Evolutionary conservation across 2,888 invertebrate species (phyloP), one percentile per base, ranked within the genome.

Genomic region (Pomacea canaliculata): DNA sequence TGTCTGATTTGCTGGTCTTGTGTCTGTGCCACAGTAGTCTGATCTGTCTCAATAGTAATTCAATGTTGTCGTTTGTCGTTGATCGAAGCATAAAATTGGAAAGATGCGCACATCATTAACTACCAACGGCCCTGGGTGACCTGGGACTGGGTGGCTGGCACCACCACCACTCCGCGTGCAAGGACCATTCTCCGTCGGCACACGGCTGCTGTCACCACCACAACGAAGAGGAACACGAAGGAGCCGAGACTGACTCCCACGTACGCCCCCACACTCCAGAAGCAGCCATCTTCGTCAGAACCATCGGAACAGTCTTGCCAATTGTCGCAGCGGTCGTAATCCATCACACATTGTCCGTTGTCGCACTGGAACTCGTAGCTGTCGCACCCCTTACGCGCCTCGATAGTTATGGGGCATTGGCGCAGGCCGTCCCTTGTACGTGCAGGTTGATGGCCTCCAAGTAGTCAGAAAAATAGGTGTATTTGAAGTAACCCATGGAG

Each of bases 281-380:
- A 68, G 48, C 68, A 68, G 27, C 68, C 68, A 19, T 68, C 27
- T 37, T 68, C 68, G 68, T 68, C 68, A 68, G 68, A 68, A 10
- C 68, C 68, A 9, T 68, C 68, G 13, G 48, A 68, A 9, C 68
- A 68, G 9, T 68, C 68, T 12, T 68, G 10, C 12, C n/a, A 68
- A 27, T 46, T 3, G 68, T 68, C 68, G 9, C 68, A 68, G 19
- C 48, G 68, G 37, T 68, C 68, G 37, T 3, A 2, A 1, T 7
- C 12, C 8, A 5, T 7, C 46, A 68, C 68, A 37, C 68, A 68
- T 8, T 68, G 2, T 9, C 48, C 48, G 68, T 68, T 46, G 68
- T 68, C 48, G 68, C 68, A 68, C 37, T 9, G 9, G 48, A 68
- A 68, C 68, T 68, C 7, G 48, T 2, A 23, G 37, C 9, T 13